Evolutionary conservation across 2,113 vertebrate species (phyloP).

Genomic region (Ascaphus truei): DNA sequence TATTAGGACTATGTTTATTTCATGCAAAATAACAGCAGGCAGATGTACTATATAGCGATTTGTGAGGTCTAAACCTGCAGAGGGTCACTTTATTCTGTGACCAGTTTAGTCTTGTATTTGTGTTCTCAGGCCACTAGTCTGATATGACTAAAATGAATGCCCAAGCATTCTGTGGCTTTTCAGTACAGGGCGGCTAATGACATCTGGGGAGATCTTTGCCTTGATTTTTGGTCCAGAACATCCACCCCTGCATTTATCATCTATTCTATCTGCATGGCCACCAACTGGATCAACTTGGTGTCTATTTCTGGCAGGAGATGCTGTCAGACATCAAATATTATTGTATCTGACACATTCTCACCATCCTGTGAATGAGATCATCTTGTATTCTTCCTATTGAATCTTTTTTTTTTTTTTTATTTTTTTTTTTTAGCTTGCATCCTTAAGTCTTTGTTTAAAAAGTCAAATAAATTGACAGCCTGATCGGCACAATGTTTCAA

Average conservation of each 20-base stretch:
- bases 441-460: slow-evolving; percentile 2
- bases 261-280: background rate
- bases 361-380: slow-evolving; percentile 21
- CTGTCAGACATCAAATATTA: slow-evolving; percentile 27
- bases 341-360: slow-evolving; percentile 26
- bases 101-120: background rate
- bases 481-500: too few species aligned
- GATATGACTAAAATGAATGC: background rate
- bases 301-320: slow-evolving; percentile 22
- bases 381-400: slow-evolving; percentile 5
- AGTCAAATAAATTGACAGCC: background rate
- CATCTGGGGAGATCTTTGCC: background rate
- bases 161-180: background rate
- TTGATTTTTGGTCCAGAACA: background rate
- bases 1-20: too few species aligned
- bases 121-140: too few species aligned
- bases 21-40: too few species aligned
- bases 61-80: too few species aligned
- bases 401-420: background rate
- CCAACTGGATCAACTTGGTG: slow-evolving; percentile 10
- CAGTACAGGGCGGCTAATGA: background rate
- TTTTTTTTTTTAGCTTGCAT: background rate
- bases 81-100: background rate
- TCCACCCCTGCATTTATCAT: background rate
- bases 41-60: too few species aligned